Base-by-base conservation (phyloP, 2,888 invertebrate genomes). In the Scotopteryx bipunctaria region DNA sequence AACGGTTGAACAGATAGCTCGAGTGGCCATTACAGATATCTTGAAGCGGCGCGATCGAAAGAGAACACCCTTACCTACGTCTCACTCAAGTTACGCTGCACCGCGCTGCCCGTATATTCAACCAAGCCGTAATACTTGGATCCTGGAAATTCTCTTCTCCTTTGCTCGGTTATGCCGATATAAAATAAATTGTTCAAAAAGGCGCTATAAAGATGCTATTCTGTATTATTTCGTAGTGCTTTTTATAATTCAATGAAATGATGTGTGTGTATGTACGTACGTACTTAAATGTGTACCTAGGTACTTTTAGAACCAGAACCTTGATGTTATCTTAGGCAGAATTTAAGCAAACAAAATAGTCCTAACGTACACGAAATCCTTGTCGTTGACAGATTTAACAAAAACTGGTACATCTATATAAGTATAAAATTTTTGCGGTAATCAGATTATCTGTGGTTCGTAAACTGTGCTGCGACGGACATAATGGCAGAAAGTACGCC, bases 11-110 rank as follows among this genome's bases (percentile, higher is more conserved):
- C 74, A 82, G 83, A 85, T 81, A 81, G 81, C 83, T 84, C 82
- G 79, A 86, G 85, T 86, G 84, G 86, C 87, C 85, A 86, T 86
- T 87, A 87, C 80, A 79, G 85, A 83, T 85, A 85, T 82, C 81
- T 81, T 76, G 81, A 78, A 81, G 77, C 65, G 71, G 68, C 67
- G 72, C 75, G 75, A 81, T 81, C 76, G 80, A 72, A 70, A 73
- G 65, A 71, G 76, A 73, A 78, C 74, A 76, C 73, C 75, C 72
- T 71, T 73, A 80, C 78, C 79, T 81, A 76, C 70, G 71, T 78
- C 73, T 77, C 76, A 71, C 77, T 80, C 72, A 72, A 73, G 70
- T 77, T 72, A 69, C 73, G 61, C 62, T 67, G 64, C 71, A 67
- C 61, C 65, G 61, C 65, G 61, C 63, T 62, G 52, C 55, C 64